Evolutionary conservation across 2,113 vertebrate genomes (phyloP).

Genomic region (Panthera tigris): DNA sequence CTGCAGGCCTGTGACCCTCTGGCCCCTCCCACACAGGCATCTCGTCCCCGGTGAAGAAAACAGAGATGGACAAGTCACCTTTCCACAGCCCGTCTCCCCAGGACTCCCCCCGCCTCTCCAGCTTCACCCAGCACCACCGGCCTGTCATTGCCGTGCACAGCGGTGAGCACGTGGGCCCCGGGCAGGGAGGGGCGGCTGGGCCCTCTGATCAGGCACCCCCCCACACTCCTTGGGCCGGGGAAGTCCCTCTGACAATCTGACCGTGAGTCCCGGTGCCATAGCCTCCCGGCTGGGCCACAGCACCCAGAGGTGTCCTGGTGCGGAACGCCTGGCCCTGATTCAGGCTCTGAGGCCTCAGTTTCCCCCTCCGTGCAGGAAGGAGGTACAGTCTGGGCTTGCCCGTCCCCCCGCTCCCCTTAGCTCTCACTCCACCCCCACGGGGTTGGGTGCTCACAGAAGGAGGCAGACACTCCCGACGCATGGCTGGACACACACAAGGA

Average conservation of each 20-base stretch:
- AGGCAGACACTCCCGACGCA: fast-evolving
- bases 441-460: neutral
- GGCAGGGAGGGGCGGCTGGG: fast-evolving
- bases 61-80: constrained; percentile 93
- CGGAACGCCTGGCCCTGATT: fast-evolving
- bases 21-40: constrained; percentile 85
- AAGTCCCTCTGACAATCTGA: neutral
- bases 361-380: neutral
- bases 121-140: constrained; percentile 98
- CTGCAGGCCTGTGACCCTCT: neutral
- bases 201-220: neutral
- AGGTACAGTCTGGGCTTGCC: neutral
- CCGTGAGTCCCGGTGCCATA: fast-evolving
- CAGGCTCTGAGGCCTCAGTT: neutral
- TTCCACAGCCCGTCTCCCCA: constrained; percentile 95
- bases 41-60: constrained; percentile 97
- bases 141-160: constrained; percentile 99
- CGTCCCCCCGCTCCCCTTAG: too few relatives aligned
- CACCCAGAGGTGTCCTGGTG: fast-evolving
- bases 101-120: constrained; percentile 95
- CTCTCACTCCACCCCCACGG: fast-evolving
- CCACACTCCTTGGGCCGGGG: fast-evolving
- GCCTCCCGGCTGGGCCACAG: neutral
- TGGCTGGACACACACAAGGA: neutral
- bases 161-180: constrained; percentile 84